Conservation (phyloP, 1,140 invertebrate species). For the Tribolium castaneum region DNA sequence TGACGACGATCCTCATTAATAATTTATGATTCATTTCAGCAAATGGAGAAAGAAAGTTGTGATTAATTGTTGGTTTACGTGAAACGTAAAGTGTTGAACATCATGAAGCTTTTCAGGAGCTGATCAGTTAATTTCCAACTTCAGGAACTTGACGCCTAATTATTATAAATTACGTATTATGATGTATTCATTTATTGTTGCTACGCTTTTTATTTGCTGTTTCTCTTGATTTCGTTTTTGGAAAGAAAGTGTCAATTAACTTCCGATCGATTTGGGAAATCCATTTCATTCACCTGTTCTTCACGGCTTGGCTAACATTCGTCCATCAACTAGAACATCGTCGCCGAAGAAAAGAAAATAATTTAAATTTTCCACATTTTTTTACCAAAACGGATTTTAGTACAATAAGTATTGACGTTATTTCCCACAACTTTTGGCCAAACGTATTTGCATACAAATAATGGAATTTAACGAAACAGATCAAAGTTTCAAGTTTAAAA, state of each 20-base stretch:
- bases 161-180: constrained; percentile 4
- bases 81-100: not conserved
- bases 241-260: not conserved
- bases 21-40: not conserved
- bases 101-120: not conserved
- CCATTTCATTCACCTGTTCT: not conserved
- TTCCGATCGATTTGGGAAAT: not conserved
- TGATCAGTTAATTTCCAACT: not conserved
- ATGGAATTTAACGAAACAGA: too few species aligned
- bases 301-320: not conserved
- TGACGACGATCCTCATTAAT: not conserved
- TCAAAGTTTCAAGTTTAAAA: too few species aligned
- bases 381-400: too few species aligned
- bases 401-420: too few species aligned
- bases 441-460: too few species aligned
- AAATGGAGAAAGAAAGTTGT: not conserved
- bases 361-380: too few species aligned
- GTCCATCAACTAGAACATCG: not conserved
- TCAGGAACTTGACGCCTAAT: not conserved
- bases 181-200: not conserved
- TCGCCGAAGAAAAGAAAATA: not conserved
- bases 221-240: not conserved
- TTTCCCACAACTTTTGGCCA: too few species aligned
- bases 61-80: constrained; percentile 12
- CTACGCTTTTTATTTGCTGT: not conserved